A percentile compares a stretch with the other conserved stretches of the same genome.
Evolutionary conservation across 2,888 invertebrate genomes (phyloP).

Genomic region (Trichopoda pennipes): DNA sequence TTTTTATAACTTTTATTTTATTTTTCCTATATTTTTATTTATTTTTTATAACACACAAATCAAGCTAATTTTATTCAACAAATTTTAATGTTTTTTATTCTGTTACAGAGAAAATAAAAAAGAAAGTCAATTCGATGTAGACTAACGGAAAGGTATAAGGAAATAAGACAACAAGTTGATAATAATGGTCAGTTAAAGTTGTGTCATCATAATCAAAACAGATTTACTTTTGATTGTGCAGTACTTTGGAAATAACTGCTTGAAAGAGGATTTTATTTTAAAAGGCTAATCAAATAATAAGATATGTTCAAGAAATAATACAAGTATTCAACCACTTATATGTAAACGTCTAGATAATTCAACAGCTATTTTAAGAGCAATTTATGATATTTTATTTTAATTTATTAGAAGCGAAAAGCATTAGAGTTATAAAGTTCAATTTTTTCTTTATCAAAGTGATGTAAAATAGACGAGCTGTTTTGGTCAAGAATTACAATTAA

Average conservation of each 20-base stretch:
- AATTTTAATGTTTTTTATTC: slow-evolving; percentile 25
- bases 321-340: too few species aligned
- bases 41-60: slow-evolving; percentile 58
- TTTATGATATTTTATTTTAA: too few species aligned
- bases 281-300: neutral
- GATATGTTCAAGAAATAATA: too few species aligned
- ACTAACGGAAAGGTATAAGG: neutral
- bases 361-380: too few species aligned
- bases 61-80: slow-evolving; percentile 45
- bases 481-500: too few species aligned
- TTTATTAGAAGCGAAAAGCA: too few species aligned
- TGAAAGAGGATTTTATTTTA: neutral
- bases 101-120: neutral
- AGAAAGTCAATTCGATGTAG: neutral
- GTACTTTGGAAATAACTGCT: neutral
- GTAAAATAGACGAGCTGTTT: too few species aligned
- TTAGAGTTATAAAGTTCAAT: too few species aligned
- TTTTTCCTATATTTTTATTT: slow-evolving; percentile 26
- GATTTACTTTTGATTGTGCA: slow-evolving; percentile 48
- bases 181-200: slow-evolving; percentile 48
- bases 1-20: slow-evolving; percentile 1
- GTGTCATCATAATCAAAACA: slow-evolving; percentile 52
- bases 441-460: too few species aligned
- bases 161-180: slow-evolving; percentile 18
- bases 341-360: too few species aligned